These are phyloP conservation scores for Mastacembelus armatus DNA, from an alignment of 2,797 vertebrate genomes.

Conservation along the genomic window DNA sequence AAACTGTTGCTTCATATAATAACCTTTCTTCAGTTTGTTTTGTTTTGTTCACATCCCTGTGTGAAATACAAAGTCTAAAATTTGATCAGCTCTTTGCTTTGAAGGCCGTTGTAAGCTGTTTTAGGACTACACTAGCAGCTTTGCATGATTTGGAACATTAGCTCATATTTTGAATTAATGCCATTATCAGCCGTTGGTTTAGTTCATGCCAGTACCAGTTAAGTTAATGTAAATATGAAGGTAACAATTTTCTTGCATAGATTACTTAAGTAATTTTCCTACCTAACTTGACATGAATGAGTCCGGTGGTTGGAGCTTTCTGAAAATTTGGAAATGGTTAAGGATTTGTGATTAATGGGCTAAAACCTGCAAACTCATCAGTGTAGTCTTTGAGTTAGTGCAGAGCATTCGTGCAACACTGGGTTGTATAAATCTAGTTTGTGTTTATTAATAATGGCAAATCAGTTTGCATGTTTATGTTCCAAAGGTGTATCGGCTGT, in stretches of 20 bases:
- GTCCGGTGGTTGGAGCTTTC: constrained; percentile 1
- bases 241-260: not conserved
- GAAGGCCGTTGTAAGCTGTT: constrained; percentile 24
- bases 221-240: constrained; percentile 9
- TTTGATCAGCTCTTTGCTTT: constrained; percentile 26
- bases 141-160: constrained; percentile 54
- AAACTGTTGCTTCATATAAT: constrained; percentile 43
- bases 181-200: too few species aligned
- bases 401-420: constrained; percentile 59
- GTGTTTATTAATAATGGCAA: constrained; percentile 50
- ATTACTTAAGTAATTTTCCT: constrained; percentile 1
- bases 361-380: constrained; percentile 37
- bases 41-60: constrained; percentile 54
- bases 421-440: constrained; percentile 60
- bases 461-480: constrained; percentile 60
- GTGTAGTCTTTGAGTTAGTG: constrained; percentile 32
- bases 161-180: not conserved
- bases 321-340: constrained; percentile 1
- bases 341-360: constrained; percentile 36
- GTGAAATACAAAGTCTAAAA: constrained; percentile 43
- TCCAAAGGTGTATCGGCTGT: constrained; percentile 56
- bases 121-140: constrained; percentile 25
- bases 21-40: constrained; percentile 39
- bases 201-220: not conserved
- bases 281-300: not conserved